Evolutionary conservation across 2,113 vertebrate genomes (phyloP), one percentile per base, ranked within the genome.

Genomic region (Cisticola juncidis): DNA sequence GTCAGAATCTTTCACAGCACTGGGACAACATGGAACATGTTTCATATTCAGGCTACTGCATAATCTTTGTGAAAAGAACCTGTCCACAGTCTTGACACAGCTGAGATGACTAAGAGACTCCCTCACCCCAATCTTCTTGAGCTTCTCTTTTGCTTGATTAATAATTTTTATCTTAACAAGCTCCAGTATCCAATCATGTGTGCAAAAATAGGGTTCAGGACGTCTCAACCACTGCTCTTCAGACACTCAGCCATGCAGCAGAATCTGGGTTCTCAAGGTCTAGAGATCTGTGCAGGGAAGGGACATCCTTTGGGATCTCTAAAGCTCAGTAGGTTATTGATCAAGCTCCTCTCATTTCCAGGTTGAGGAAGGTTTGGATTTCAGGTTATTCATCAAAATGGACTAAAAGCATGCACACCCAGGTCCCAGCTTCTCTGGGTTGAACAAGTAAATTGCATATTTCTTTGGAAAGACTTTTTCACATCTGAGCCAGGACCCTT

Each of bases 1-100:
- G 9, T 44, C 50, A 91, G 72, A 36, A 61, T 31, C 12, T 87
- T 66, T 44, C 25, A 15, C 4, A 3, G 56, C 42, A 72, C 48
- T 60, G 31, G 17, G 33, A 50, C 35, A 22, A 62, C 9, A 8
- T 5, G 6, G 31, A 87, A 74, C 6, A 4, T 0, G 0, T 50
- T 84, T 65, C 25, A 14, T 16, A 35, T 16, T 91, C 26, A 48
- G 23, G 38, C 12, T 85, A 57, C 47, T 74, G 33, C 47, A 45
- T 58, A 10, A 68, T 64, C 40, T 68, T 61, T 74, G 19, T 69
- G 65, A 57, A 64, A 74, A 86, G 24, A 68, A 35, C 38, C 61
- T 33, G 19, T 58, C 36, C 33, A 15, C 47, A 54, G 19, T 21
- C 57, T 6, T 50, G 44, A 33, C 61, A 47, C 10, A 56, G 50